Evolutionary conservation across 2,888 invertebrate genomes (phyloP).

Genomic region (Herminia tarsipennalis): DNA sequence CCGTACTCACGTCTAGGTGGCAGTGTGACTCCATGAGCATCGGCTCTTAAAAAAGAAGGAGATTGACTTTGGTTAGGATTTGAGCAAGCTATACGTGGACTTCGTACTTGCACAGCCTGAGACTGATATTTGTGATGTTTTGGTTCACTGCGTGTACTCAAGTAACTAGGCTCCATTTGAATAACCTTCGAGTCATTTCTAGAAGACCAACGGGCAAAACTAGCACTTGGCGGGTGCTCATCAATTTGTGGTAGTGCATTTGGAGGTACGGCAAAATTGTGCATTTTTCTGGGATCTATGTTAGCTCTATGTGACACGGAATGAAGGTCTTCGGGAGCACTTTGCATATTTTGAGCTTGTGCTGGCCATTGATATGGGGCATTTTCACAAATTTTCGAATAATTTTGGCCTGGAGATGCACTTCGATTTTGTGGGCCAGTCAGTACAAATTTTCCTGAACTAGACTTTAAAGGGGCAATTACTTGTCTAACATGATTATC

Average conservation of each 20-base stretch:
- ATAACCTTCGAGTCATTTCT: too few relatives aligned
- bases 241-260: too few relatives aligned
- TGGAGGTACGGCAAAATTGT: too few relatives aligned
- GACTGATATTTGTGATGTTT: not conserved
- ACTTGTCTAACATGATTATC: not conserved
- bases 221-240: too few relatives aligned
- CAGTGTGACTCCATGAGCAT: not conserved
- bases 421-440: not conserved
- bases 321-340: not conserved
- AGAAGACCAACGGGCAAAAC: too few relatives aligned
- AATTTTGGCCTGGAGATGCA: not conserved
- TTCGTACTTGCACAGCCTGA: not conserved
- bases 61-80: not conserved
- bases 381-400: not conserved
- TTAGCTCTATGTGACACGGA: not conserved
- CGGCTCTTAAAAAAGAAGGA: not conserved
- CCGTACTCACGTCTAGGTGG: not conserved
- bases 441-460: not conserved
- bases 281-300: not conserved
- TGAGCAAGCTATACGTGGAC: not conserved
- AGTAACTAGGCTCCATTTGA: too few relatives aligned
- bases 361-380: slow-evolving; percentile 4
- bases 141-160: too few relatives aligned
- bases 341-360: not conserved
- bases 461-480: not conserved